Evolutionary conservation across 2,797 vertebrate species (phyloP).

Genomic region (Galago senegalensis): DNA sequence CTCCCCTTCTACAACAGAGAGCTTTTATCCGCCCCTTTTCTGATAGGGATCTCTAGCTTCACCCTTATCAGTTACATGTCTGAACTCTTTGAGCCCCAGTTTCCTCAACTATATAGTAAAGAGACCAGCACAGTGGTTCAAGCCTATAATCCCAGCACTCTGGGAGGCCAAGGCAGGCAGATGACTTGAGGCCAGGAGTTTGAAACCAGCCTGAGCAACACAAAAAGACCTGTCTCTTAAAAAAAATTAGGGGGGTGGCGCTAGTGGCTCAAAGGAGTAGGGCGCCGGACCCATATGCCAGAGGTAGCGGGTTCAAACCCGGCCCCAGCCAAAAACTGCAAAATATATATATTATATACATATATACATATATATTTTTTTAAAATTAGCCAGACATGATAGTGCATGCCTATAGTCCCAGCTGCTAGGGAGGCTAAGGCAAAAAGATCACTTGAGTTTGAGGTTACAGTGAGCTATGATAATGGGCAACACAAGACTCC

Average conservation of each 20-base stretch:
- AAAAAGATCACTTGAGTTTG: background rate
- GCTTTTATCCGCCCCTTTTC: background rate
- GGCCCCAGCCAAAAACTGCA: no score
- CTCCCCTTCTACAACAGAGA: background rate
- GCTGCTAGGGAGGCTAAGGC: background rate
- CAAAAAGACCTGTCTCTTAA: background rate
- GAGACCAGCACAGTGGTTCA: no score
- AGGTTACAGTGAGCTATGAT: background rate
- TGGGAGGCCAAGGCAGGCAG: background rate
- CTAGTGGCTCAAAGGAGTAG: no score
- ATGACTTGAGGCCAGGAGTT: background rate
- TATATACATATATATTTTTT: no score
- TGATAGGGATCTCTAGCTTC: background rate
- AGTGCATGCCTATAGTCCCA: background rate
- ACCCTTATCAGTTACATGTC: background rate
- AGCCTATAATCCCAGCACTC: background rate
- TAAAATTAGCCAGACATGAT: rapidly evolving
- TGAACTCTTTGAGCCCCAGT: background rate
- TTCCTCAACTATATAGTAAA: slow-evolving; percentile 17
- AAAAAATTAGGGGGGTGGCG: background rate
- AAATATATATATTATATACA: no score
- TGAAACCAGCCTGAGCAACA: background rate
- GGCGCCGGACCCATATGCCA: no score
- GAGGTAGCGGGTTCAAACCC: no score
- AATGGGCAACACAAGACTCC: background rate